Conservation (phyloP, 2,797 vertebrate genomes). For the Trichosurus vulpecula region DNA sequence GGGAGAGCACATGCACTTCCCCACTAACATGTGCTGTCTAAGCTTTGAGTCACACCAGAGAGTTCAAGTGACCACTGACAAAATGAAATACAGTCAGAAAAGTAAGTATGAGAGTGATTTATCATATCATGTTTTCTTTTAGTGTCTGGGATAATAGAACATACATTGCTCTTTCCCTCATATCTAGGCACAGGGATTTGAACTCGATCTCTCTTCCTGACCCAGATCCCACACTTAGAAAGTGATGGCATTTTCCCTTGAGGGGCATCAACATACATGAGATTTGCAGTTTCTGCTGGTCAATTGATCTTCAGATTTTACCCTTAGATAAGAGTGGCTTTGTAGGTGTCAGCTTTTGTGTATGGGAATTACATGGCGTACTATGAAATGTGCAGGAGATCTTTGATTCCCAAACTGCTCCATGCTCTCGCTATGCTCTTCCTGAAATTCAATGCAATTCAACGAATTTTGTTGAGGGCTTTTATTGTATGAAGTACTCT, state of each 20-base stretch:
- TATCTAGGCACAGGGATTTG: neutral
- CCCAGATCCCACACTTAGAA: neutral
- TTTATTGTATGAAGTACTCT: too few species aligned
- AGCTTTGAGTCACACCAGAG: conserved; percentile 17
- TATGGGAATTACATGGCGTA: fast-evolving
- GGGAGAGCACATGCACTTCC: neutral
- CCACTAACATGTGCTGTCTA: neutral
- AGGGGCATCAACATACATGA: neutral
- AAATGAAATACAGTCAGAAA: conserved; percentile 11
- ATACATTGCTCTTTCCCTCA: too few species aligned
- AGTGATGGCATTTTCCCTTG: neutral
- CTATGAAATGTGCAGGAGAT: neutral
- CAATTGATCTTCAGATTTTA: neutral
- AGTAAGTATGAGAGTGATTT: conserved; percentile 53
- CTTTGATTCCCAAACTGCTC: too few species aligned
- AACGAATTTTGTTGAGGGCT: too few species aligned
- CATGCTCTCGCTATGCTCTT: too few species aligned
- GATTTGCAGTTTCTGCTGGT: neutral
- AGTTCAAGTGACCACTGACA: conserved; percentile 39
- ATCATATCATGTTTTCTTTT: neutral
- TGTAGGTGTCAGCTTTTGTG: too few species aligned
- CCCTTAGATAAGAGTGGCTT: neutral
- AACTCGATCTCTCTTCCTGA: neutral
- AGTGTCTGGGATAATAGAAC: neutral
- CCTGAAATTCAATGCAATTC: too few species aligned